These are phyloP conservation scores for Etheostoma nigrum DNA, from an alignment of 2,797 vertebrate species.

Conservation along the genomic window DNA sequence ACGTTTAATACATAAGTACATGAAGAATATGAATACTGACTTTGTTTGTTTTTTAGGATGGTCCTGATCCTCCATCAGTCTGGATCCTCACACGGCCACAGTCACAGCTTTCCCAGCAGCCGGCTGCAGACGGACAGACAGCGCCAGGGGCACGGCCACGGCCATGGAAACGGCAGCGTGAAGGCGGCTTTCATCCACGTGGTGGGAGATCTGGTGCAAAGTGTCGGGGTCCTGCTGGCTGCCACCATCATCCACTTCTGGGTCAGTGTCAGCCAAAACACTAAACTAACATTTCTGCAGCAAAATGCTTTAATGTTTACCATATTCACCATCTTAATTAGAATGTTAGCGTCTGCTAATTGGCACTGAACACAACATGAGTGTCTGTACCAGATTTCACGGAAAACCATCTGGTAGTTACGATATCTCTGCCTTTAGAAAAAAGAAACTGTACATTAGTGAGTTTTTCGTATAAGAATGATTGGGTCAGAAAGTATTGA, in stretches of 20 bases:
- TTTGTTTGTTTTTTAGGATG: constrained; percentile 83
- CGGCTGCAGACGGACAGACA: constrained; percentile 63
- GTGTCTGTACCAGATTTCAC: no score
- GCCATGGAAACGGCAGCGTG: constrained; percentile 87
- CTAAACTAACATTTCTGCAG: neutral
- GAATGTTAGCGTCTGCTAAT: neutral
- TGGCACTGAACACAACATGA: neutral
- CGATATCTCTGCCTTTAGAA: no score
- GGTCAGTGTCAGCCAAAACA: constrained; percentile 74
- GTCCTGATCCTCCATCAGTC: constrained; percentile 91
- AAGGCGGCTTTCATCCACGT: constrained; percentile 92
- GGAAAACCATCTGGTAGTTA: no score
- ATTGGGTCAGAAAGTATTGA: neutral
- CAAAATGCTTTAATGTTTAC: neutral
- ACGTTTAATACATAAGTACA: no score
- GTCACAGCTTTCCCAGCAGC: constrained; percentile 74
- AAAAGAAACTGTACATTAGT: no score
- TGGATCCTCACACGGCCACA: constrained; percentile 75
- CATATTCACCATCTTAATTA: neutral
- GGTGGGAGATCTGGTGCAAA: constrained; percentile 93
- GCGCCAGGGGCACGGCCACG: constrained; percentile 69
- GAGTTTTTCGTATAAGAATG: no score
- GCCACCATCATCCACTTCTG: constrained; percentile 90
- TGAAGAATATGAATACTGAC: no score
- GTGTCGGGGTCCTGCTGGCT: constrained; percentile 88